Percentiles rank a stretch among this genome's conserved stretches.
These are phyloP conservation scores for Procambarus clarkii DNA, from an alignment of 1,140 invertebrate species.

Conservation along the genomic window DNA sequence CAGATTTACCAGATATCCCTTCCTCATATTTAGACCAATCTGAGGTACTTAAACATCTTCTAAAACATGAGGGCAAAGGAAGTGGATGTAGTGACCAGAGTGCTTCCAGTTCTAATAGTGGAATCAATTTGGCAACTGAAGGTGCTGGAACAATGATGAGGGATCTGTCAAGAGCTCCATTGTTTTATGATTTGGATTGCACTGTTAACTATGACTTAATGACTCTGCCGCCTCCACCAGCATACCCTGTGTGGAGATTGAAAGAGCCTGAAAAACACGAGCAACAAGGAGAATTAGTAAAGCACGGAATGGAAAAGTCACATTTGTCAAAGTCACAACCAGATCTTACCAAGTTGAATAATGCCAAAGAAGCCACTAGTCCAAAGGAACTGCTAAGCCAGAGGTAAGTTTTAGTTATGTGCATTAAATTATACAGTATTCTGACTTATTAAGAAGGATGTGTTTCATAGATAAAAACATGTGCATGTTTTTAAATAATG, in stretches of 20 bases:
- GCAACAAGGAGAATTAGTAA: conserved; percentile 18
- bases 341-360: conserved; percentile 77
- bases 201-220: conserved; percentile 70
- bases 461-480: not conserved
- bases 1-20: conserved; percentile 90
- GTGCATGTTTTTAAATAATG: not conserved
- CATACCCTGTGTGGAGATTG: conserved; percentile 75
- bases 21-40: conserved; percentile 90
- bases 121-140: conserved; percentile 46
- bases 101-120: conserved; percentile 57
- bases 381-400: conserved; percentile 69
- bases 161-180: conserved; percentile 36
- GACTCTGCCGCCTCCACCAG: conserved; percentile 73
- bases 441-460: not conserved
- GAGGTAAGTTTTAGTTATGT: conserved; percentile 46
- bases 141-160: conserved; percentile 8
- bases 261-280: conserved; percentile 78
- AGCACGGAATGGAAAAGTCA: conserved; percentile 45
- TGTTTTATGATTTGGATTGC: conserved; percentile 56
- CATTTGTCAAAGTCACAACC: conserved; percentile 87
- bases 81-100: conserved; percentile 58
- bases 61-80: conserved; percentile 82
- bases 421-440: not conserved
- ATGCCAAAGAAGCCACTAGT: conserved; percentile 57
- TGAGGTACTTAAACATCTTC: conserved; percentile 89